A percentile compares a stretch with the other conserved stretches of the same genome.
Conservation (phyloP, 92 coral and sea anemone genomes). For the Pocillopora grandis region DNA sequence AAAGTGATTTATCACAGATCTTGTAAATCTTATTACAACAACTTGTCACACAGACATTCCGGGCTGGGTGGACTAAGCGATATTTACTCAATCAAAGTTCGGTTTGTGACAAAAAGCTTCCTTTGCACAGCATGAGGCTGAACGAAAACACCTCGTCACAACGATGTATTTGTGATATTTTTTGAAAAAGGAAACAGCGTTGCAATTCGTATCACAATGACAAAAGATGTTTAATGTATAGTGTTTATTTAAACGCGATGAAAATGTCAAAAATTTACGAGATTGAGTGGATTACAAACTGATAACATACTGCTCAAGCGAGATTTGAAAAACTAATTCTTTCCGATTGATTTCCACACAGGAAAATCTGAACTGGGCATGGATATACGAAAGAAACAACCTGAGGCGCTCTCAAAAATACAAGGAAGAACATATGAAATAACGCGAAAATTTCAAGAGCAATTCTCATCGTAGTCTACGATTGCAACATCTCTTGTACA, state of each 20-base stretch:
- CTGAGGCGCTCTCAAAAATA: not conserved
- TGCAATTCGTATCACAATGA: not conserved
- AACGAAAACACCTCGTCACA: not conserved
- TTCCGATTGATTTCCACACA: conserved; percentile 2
- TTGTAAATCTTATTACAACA: not conserved
- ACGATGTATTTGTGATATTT: not conserved
- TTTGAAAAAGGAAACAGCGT: not conserved
- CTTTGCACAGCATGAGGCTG: conserved; percentile 5
- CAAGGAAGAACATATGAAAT: not conserved
- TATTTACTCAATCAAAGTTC: too few species aligned
- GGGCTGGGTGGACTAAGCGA: not conserved
- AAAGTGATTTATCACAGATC: not conserved
- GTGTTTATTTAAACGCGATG: not conserved
- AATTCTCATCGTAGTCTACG: not conserved
- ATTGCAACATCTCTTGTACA: conserved; percentile 40
- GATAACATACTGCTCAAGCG: not conserved
- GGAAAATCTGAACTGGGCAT: not conserved
- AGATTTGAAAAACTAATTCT: not conserved
- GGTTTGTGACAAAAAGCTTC: not conserved
- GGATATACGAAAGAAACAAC: not conserved
- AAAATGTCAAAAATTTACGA: not conserved
- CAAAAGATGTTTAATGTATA: not conserved
- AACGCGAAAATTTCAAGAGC: conserved; percentile 7
- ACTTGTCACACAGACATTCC: not conserved
- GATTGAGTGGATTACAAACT: conserved; percentile 14